Conservation (phyloP, 1,140 invertebrate species). For the Drosophila melanica region DNA sequence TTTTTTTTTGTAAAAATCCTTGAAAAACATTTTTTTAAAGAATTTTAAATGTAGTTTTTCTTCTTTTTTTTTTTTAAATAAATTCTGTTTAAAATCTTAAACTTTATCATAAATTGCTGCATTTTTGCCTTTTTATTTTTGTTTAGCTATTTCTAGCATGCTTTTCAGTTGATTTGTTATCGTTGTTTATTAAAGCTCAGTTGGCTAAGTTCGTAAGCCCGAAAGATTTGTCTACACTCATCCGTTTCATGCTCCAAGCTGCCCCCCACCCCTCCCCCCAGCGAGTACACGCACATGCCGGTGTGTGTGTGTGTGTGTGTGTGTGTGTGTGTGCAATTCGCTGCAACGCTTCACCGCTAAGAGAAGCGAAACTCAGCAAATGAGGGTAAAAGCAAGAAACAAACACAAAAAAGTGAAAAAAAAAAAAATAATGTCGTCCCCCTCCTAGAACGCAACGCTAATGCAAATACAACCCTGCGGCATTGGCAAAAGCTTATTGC, state of each 20-base stretch:
- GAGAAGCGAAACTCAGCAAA: conserved; percentile 32
- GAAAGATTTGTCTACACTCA: conserved; percentile 22
- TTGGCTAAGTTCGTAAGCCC: conserved; percentile 21
- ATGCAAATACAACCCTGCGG: conserved; percentile 77
- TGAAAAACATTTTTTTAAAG: too few species aligned
- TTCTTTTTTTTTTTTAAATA: too few species aligned
- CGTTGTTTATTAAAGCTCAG: conserved; percentile 31
- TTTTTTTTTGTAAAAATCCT: too few species aligned
- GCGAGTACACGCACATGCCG: background rate
- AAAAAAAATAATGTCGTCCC: conserved; percentile 6
- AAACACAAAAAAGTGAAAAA: conserved; percentile 8
- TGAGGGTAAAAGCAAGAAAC: conserved; percentile 33
- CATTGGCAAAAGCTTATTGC: conserved; percentile 75
- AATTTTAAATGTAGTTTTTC: too few species aligned
- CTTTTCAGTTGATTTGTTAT: conserved; percentile 18
- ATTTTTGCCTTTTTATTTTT: background rate
- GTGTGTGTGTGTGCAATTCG: conserved; percentile 28
- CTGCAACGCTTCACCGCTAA: conserved; percentile 41
- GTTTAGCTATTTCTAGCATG: conserved; percentile 1
- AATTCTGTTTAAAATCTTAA: too few species aligned
- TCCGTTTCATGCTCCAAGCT: background rate
- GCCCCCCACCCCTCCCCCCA: background rate
- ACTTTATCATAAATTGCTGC: conserved; percentile 10
- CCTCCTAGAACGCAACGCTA: conserved; percentile 47
- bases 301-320: conserved; percentile 20